Evolutionary conservation across 1,140 invertebrate genomes (phyloP).

Genomic region (Thaumatotibia leucotreta): DNA sequence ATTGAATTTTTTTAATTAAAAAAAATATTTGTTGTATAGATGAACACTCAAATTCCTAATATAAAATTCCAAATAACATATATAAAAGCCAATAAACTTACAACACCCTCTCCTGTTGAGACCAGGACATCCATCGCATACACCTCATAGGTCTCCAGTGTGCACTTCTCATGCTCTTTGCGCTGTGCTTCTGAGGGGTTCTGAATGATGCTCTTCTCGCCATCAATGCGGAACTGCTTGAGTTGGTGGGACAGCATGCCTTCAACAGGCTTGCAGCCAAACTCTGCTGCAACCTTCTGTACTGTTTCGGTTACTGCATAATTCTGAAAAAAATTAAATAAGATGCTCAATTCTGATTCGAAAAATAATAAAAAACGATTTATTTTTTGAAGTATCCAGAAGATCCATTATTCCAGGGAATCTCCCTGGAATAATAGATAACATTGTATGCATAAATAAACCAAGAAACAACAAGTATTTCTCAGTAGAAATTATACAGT

Average conservation of each 20-base stretch:
- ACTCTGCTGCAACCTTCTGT: slow-evolving; percentile 94
- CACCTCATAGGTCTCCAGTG: slow-evolving; percentile 97
- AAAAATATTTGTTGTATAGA: no score
- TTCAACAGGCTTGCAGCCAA: slow-evolving; percentile 98
- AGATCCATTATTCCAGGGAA: no score
- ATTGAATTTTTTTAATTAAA: no score
- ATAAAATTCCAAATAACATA: no score
- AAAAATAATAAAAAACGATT: background rate
- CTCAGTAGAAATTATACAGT: background rate
- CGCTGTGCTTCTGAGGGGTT: slow-evolving; percentile 97
- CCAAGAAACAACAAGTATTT: background rate
- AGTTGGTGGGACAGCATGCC: slow-evolving; percentile 99
- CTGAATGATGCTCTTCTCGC: slow-evolving; percentile 97
- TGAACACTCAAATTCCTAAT: no score
- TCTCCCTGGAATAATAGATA: no score
- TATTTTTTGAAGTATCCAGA: no score
- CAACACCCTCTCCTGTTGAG: slow-evolving; percentile 81
- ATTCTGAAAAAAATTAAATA: slow-evolving; percentile 80
- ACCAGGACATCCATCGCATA: slow-evolving; percentile 99
- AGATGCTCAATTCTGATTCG: background rate
- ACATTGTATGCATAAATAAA: background rate
- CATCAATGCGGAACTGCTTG: slow-evolving; percentile 97
- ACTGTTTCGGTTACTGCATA: slow-evolving; percentile 95
- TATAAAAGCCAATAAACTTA: slow-evolving; percentile 33
- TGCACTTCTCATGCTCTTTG: slow-evolving; percentile 98